phyloP scores from a whole-genome alignment of 2,888 invertebrate species.

The Trisateles emortualis region DNA sequence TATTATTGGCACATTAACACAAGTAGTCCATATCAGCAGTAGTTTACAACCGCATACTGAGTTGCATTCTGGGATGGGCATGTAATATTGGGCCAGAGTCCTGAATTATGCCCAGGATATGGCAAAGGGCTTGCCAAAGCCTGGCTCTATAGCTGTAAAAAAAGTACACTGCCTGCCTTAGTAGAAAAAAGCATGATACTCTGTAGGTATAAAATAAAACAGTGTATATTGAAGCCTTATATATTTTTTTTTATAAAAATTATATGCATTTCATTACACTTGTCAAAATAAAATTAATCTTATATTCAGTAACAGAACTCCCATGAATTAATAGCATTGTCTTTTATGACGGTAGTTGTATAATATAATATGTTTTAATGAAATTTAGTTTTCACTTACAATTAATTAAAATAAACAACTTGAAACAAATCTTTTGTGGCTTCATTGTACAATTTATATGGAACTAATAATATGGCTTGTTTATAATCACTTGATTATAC shows the following conservation, averaged over 20 bases:
- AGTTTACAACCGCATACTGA: too few species aligned
- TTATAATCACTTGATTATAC: slow-evolving; percentile 64
- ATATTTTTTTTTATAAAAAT: slow-evolving; percentile 81
- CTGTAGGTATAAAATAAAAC: slow-evolving; percentile 65
- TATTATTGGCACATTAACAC: too few species aligned
- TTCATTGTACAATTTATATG: slow-evolving; percentile 65
- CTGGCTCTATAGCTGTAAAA: too few species aligned
- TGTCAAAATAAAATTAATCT: slow-evolving; percentile 72
- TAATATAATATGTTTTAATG: slow-evolving; percentile 24
- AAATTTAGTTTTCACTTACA: slow-evolving; percentile 47
- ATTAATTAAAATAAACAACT: slow-evolving; percentile 55
- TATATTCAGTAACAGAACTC: slow-evolving; percentile 50
- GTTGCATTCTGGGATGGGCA: too few species aligned
- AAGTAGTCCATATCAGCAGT: too few species aligned
- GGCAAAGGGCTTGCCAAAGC: too few species aligned
- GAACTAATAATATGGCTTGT: slow-evolving; percentile 79
- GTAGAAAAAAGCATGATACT: too few species aligned
- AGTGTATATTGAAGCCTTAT: slow-evolving; percentile 70
- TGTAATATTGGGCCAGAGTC: too few species aligned
- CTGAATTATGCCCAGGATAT: too few species aligned
- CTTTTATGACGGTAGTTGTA: slow-evolving; percentile 49
- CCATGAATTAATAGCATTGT: slow-evolving; percentile 53
- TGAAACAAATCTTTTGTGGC: slow-evolving; percentile 50
- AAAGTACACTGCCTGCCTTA: too few species aligned
- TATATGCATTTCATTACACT: slow-evolving; percentile 79